These are phyloP conservation scores for Sebastes ruberrimus DNA, from an alignment of 2,797 vertebrate genomes.

Conservation along the genomic window DNA sequence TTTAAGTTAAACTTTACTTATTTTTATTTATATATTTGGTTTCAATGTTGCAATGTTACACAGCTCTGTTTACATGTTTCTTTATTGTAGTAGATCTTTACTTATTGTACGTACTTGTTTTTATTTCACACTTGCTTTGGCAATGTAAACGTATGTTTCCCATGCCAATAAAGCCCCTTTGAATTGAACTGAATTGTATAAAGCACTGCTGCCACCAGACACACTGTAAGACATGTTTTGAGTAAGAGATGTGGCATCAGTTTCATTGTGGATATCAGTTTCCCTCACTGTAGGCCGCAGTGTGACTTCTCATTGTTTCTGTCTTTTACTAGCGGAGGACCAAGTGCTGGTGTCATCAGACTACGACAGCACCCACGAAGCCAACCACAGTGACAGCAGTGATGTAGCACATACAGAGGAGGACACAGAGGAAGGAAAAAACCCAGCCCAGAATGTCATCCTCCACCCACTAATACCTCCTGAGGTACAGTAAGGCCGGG, in stretches of 20 bases:
- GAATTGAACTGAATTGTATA: no score
- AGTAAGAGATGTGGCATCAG: background rate
- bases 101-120: no score
- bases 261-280: background rate
- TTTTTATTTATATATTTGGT: no score
- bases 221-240: background rate
- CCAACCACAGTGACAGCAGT: constrained; percentile 95
- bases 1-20: no score
- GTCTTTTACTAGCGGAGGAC: constrained; percentile 81
- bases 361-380: constrained; percentile 90
- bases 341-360: constrained; percentile 90
- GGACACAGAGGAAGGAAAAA: constrained; percentile 82
- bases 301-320: constrained; percentile 31
- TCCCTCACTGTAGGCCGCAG: background rate
- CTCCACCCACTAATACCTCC: constrained; percentile 79
- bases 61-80: no score
- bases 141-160: no score
- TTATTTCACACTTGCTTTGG: no score
- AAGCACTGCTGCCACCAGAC: background rate
- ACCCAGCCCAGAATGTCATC: constrained; percentile 80
- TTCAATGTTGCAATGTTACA: no score
- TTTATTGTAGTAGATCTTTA: no score
- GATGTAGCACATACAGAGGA: constrained; percentile 92
- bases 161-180: no score
- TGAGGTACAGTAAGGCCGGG: constrained; percentile 67